These are phyloP conservation scores for Nycteola revayana DNA, from an alignment of 2,888 invertebrate genomes.

Conservation along the genomic window DNA sequence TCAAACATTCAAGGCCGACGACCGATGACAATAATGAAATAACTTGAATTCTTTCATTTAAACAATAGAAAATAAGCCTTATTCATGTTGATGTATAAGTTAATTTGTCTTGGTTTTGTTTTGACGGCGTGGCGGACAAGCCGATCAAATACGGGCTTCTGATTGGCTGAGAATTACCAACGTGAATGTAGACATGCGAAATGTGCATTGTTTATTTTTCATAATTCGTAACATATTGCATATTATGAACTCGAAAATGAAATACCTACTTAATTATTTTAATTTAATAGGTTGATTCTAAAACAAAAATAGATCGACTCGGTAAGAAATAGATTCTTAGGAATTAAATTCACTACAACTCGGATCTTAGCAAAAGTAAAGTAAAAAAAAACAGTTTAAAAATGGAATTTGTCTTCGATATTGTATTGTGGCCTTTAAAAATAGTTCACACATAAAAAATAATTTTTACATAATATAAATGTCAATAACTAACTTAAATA, in stretches of 20 bases:
- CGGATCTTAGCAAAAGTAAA: too few relatives aligned
- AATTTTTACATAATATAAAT: too few relatives aligned
- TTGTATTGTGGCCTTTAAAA: too few relatives aligned
- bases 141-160: conserved; percentile 35
- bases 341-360: too few relatives aligned
- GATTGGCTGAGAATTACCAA: conserved; percentile 35
- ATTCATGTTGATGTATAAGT: conserved; percentile 5
- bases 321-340: too few relatives aligned
- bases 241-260: too few relatives aligned
- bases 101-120: conserved; percentile 11
- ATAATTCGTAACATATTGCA: conserved; percentile 3
- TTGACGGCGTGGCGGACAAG: conserved; percentile 45
- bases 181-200: conserved; percentile 31
- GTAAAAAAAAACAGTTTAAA: too few relatives aligned
- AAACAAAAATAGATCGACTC: too few relatives aligned
- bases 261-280: too few relatives aligned
- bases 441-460: too few relatives aligned
- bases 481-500: too few relatives aligned
- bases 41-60: conserved; percentile 16
- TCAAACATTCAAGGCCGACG: conserved; percentile 27
- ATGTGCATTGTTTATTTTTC: conserved; percentile 23
- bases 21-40: conserved; percentile 18
- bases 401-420: background rate
- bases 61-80: conserved; percentile 20
- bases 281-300: too few relatives aligned